Evolutionary conservation across 1,140 invertebrate species (phyloP).

Genomic region (Heterodera carotae): DNA sequence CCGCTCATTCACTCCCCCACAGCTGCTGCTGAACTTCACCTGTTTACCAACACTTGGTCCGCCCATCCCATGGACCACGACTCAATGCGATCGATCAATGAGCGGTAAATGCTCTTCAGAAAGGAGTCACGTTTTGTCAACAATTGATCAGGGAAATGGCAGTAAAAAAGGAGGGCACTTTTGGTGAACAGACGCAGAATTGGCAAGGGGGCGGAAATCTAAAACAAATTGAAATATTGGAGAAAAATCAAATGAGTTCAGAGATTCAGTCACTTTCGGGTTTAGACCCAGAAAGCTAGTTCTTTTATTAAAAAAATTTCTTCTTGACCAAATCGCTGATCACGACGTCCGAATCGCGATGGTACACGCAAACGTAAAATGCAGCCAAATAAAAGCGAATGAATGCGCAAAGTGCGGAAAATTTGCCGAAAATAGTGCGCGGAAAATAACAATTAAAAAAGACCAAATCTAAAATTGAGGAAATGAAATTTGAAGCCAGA

Average conservation of each 20-base stretch:
- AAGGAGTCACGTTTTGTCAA: slow-evolving; percentile 74
- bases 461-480: slow-evolving; percentile 70
- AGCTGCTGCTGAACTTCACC: too few relatives aligned
- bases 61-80: slow-evolving; percentile 81
- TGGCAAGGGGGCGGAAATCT: slow-evolving; percentile 55
- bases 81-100: slow-evolving; percentile 88
- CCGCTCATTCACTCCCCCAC: too few relatives aligned
- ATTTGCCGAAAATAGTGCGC: slow-evolving; percentile 78
- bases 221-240: slow-evolving; percentile 34
- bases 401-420: slow-evolving; percentile 87
- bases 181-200: slow-evolving; percentile 68
- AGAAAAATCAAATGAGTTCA: too few relatives aligned
- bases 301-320: slow-evolving; percentile 79
- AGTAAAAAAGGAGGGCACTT: slow-evolving; percentile 85
- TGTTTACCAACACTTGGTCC: slow-evolving; percentile 82
- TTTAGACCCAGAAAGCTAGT: slow-evolving; percentile 65
- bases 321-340: slow-evolving; percentile 87
- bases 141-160: slow-evolving; percentile 94
- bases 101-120: slow-evolving; percentile 74
- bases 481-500: background rate
- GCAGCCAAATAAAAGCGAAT: slow-evolving; percentile 86
- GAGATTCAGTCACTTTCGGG: background rate
- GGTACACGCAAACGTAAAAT: slow-evolving; percentile 70
- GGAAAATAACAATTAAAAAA: slow-evolving; percentile 84
- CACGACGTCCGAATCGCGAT: slow-evolving; percentile 77